Percentiles rank a stretch among this genome's conserved stretches.
phyloP scores from a whole-genome alignment of 2,888 invertebrate genomes.

The Entomobrya proxima region DNA sequence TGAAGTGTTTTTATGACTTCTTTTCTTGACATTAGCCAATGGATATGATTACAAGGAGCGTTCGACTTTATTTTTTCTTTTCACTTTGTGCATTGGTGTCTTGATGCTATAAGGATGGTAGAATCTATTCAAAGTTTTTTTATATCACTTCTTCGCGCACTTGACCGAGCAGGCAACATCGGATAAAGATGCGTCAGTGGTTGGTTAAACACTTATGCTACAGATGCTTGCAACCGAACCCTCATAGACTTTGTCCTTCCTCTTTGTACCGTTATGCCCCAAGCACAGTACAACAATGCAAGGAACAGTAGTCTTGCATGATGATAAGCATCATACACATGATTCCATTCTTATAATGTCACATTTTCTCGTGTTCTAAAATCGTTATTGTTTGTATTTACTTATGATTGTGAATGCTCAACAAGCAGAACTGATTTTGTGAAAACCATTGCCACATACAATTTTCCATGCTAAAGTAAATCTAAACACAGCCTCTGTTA shows the following conservation, averaged over 20 bases:
- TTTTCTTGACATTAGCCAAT: too few relatives aligned
- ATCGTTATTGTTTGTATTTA: neutral
- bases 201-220: neutral
- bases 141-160: neutral
- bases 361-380: neutral
- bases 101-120: neutral
- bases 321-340: neutral
- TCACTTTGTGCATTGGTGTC: too few relatives aligned
- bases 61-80: too few relatives aligned
- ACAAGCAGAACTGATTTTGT: too few relatives aligned
- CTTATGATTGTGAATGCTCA: neutral
- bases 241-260: neutral
- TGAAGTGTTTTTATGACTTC: too few relatives aligned
- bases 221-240: neutral
- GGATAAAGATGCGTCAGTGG: slow-evolving; percentile 24
- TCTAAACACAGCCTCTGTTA: too few relatives aligned
- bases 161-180: slow-evolving; percentile 22
- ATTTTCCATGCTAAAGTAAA: too few relatives aligned
- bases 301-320: neutral
- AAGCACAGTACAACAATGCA: neutral
- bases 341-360: slow-evolving; percentile 21
- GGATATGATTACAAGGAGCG: too few relatives aligned
- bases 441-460: too few relatives aligned
- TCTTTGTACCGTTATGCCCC: neutral
- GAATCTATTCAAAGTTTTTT: neutral